These are phyloP conservation scores for Lithophane socia DNA, from an alignment of 2,888 invertebrate genomes.

Conservation along the genomic window DNA sequence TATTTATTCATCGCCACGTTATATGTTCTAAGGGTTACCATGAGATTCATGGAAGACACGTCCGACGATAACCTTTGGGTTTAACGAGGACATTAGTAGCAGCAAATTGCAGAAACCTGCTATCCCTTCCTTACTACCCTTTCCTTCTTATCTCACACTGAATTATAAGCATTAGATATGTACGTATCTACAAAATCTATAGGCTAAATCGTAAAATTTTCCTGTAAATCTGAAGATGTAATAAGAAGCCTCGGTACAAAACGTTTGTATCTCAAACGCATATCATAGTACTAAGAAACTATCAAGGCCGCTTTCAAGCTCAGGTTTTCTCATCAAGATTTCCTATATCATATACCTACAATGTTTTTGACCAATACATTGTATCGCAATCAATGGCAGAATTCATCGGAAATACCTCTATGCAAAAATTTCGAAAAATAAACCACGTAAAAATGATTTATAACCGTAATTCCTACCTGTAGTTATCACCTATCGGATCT, in stretches of 20 bases:
- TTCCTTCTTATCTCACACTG: slow-evolving; percentile 31
- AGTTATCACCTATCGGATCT: background rate
- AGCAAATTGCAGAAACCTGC: slow-evolving; percentile 50
- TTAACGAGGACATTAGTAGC: slow-evolving; percentile 56
- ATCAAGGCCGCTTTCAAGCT: background rate
- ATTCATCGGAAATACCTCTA: background rate
- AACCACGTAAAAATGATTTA: slow-evolving; percentile 3
- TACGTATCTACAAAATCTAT: slow-evolving; percentile 16
- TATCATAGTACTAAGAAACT: background rate
- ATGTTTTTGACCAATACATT: background rate
- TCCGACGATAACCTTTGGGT: slow-evolving; percentile 57
- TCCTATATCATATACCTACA: background rate
- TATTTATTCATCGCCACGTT: slow-evolving; percentile 18
- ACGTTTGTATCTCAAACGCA: background rate
- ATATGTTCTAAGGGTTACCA: slow-evolving; percentile 31
- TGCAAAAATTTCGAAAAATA: background rate
- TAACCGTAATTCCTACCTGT: background rate
- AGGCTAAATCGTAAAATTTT: background rate
- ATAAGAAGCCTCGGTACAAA: background rate
- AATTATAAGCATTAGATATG: slow-evolving; percentile 40
- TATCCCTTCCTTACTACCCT: slow-evolving; percentile 35
- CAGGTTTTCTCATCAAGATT: background rate
- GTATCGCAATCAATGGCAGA: background rate
- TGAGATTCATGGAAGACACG: slow-evolving; percentile 54
- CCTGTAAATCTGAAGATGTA: background rate